phyloP scores from a whole-genome alignment of 2,797 vertebrate species.

The Merluccius polli region DNA sequence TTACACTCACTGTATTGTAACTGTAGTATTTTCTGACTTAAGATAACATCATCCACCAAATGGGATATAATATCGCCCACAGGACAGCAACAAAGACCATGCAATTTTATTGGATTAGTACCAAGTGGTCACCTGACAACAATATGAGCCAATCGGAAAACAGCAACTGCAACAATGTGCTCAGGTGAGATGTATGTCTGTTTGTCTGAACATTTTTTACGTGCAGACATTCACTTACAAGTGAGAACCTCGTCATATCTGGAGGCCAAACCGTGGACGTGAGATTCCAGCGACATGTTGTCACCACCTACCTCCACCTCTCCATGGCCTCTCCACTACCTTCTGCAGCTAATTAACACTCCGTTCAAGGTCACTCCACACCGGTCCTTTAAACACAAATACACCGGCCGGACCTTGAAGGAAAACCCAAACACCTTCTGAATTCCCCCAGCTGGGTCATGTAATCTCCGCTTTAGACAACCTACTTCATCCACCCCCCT shows the following conservation, averaged over 20 bases:
- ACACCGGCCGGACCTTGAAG: slow-evolving; percentile 12
- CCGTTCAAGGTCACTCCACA: neutral
- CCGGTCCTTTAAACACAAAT: neutral
- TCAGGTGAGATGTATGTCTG: neutral
- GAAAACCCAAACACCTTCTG: slow-evolving; percentile 1
- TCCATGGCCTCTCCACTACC: neutral
- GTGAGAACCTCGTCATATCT: neutral
- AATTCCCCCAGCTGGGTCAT: slow-evolving; percentile 2
- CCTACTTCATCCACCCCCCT: neutral
- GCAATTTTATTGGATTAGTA: neutral
- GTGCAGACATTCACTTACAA: neutral
- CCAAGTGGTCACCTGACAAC: neutral
- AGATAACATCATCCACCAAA: neutral
- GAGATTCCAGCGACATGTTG: neutral
- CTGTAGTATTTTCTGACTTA: neutral
- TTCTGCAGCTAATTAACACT: neutral
- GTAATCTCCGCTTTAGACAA: slow-evolving; percentile 20
- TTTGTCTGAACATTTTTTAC: neutral
- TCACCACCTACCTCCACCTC: neutral
- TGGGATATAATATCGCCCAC: neutral
- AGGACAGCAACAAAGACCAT: neutral
- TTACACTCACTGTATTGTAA: neutral
- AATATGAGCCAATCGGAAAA: neutral
- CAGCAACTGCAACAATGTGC: neutral
- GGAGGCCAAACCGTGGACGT: neutral